Evolutionary conservation across 2,888 invertebrate genomes (phyloP), one percentile per base, ranked within the genome.

Genomic region (Harpalus rufipes): DNA sequence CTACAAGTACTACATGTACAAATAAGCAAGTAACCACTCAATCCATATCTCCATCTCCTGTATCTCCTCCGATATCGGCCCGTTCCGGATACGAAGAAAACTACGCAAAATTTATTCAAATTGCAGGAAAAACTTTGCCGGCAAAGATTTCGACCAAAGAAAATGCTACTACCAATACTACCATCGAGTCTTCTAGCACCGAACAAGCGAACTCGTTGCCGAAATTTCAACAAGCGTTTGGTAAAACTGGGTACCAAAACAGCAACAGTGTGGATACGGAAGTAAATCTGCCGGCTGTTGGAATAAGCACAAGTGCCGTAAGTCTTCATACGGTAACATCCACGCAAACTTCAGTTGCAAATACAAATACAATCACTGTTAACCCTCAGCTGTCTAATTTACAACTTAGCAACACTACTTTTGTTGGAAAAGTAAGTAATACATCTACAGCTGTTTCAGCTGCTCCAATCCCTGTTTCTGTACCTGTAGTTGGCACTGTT

Each of bases 221-320:
- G 2, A 96, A 96, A 90, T 96, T 96, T 89, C 95, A 95, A 89
- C 96, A 96, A 90, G 96, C 95, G 0, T 96, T 96, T 89, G 95
- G 96, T 0, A 95, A 95, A 90, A 93, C 94, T 68, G 94, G 94
- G 65, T 95, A 92, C 89, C 93, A 90, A 81, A 88, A 86, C 32
- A 87, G 87, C 41, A 87, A 86, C n/a, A 61, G 58, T 6, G 78
- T 86, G n/a, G 89, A 88, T 74, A 32, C 86, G 12, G 74, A 85
- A 85, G 80, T 78, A 18, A 63, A 44, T 78, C 12, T 44, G 32
- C 32, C 32, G 12, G 10, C 83, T 59, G 74, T 74, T 58, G 82
- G 56, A 6, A 72, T 72, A 58, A 86, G 81, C 63, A 86, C 85
- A 92, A 90, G 92, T 79, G 83, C 82, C 68, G 85, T 61, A 58